Evolutionary conservation across 1,140 invertebrate genomes (phyloP).

Genomic region (Riptortus pedestris): DNA sequence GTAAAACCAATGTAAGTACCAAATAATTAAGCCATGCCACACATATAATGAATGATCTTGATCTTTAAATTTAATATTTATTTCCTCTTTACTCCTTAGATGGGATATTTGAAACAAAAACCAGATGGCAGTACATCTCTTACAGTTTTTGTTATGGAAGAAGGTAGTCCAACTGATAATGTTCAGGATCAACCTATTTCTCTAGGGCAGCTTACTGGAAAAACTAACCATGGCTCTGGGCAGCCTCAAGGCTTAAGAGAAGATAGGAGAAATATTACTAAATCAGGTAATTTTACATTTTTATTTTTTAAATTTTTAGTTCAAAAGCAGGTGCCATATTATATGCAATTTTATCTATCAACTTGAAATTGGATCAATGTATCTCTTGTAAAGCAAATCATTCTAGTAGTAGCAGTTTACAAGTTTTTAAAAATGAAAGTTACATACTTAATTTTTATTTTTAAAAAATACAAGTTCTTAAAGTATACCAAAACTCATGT

Average conservation of each 20-base stretch:
- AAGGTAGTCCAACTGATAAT: slow-evolving; percentile 53
- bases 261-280: slow-evolving; percentile 77
- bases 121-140: slow-evolving; percentile 78
- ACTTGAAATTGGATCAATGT: too few species aligned
- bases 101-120: slow-evolving; percentile 70
- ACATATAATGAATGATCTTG: background rate
- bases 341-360: too few species aligned
- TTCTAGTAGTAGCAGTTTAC: too few species aligned
- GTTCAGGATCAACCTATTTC: slow-evolving; percentile 67
- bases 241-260: slow-evolving; percentile 63
- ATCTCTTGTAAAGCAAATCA: too few species aligned
- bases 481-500: too few species aligned
- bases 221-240: slow-evolving; percentile 67
- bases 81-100: too few species aligned
- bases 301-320: background rate
- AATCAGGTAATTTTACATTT: slow-evolving; percentile 44
- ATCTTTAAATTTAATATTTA: background rate
- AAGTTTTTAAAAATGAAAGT: too few species aligned
- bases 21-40: background rate
- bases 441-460: too few species aligned
- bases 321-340: too few species aligned
- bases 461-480: too few species aligned
- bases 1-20: slow-evolving; percentile 38
- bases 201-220: slow-evolving; percentile 61
- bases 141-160: slow-evolving; percentile 73